phyloP scores from a whole-genome alignment of 2,113 vertebrate species.

The Thomomys bottae region DNA sequence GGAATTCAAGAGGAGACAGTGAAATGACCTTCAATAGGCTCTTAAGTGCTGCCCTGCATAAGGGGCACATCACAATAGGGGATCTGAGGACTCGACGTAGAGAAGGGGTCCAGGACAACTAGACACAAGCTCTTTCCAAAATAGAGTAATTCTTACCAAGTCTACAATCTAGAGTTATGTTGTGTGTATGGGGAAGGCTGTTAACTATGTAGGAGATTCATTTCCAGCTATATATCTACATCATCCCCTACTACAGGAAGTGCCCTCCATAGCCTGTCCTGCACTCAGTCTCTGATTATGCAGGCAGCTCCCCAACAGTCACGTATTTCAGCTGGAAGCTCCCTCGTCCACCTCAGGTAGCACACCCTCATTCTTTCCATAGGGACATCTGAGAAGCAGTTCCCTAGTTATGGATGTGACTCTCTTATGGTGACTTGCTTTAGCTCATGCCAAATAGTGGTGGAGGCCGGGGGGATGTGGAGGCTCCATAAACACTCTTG shows the following conservation, averaged over 20 bases:
- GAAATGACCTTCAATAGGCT: fast-evolving
- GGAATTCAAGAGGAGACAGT: neutral
- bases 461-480: fast-evolving
- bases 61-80: fast-evolving
- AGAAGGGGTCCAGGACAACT: neutral
- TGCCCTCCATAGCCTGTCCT: neutral
- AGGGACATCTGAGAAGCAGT: neutral
- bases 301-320: neutral
- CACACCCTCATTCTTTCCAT: neutral
- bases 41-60: neutral
- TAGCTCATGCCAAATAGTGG: neutral
- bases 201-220: neutral
- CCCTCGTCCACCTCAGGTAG: neutral
- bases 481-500: neutral
- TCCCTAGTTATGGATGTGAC: neutral
- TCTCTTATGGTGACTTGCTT: neutral
- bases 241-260: too few relatives aligned
- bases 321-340: neutral
- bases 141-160: neutral
- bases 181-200: neutral
- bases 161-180: neutral
- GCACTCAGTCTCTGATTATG: neutral
- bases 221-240: neutral
- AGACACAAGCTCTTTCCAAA: neutral
- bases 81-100: neutral